Percentiles rank a stretch among this genome's conserved stretches.
Evolutionary conservation across 2,113 vertebrate genomes (phyloP).

Genomic region (Pongo abelii): DNA sequence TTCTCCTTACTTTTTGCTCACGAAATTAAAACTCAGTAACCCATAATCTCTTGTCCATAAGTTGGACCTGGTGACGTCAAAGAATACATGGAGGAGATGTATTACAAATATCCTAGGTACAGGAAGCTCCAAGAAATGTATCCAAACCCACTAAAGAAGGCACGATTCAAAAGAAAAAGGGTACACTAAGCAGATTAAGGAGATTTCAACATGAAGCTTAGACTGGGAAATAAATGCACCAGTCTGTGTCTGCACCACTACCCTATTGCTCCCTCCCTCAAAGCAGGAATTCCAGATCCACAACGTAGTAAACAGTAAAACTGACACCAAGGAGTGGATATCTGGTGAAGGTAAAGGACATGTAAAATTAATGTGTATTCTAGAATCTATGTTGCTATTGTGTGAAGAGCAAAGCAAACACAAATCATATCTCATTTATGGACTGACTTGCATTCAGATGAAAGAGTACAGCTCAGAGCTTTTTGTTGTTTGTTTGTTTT

Average conservation of each 20-base stretch:
- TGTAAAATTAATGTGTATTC: not conserved
- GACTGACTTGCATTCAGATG: not conserved
- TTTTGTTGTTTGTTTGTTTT: not conserved
- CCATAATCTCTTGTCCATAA: not conserved
- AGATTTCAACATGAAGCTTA: conserved; percentile 1
- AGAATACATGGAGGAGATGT: not conserved
- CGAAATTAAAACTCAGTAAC: conserved; percentile 41
- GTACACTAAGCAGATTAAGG: not conserved
- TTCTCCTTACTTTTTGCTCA: conserved; percentile 26
- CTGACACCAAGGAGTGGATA: not conserved
- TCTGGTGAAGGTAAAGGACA: not conserved
- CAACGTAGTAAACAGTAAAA: not conserved
- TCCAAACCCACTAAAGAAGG: not conserved
- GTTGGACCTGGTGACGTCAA: not conserved
- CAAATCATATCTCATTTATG: not conserved
- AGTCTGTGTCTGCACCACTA: not conserved
- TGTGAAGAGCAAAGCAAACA: not conserved
- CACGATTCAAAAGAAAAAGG: conserved; percentile 1
- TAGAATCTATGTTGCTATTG: not conserved
- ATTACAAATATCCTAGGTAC: not conserved
- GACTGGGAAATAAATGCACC: conserved; percentile 11
- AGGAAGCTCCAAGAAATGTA: conserved; percentile 6
- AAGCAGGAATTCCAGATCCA: not conserved
- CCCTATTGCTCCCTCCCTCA: not conserved
- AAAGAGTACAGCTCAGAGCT: not conserved